Percentiles rank a stretch among this genome's conserved stretches.
Conservation (phyloP, 2,888 invertebrate genomes). For the Seladonia tumulorum region DNA sequence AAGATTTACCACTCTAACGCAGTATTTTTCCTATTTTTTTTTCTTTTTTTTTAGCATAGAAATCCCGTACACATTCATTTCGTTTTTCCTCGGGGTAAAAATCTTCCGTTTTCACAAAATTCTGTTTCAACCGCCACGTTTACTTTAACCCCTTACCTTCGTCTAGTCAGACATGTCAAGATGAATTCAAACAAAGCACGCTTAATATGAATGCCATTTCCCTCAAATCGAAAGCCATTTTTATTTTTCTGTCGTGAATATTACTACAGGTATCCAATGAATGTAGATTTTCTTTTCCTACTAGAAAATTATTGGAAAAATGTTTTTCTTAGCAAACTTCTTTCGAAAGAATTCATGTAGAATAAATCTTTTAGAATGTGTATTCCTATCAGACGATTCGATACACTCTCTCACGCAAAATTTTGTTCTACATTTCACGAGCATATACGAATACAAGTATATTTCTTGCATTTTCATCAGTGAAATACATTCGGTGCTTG, state of each 20-base stretch:
- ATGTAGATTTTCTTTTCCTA: no score
- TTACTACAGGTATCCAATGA: not conserved
- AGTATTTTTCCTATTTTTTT: not conserved
- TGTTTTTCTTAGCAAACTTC: no score
- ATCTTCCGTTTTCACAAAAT: not conserved
- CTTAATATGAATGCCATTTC: no score
- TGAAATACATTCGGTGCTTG: not conserved
- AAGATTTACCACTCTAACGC: not conserved
- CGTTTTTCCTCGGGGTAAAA: not conserved
- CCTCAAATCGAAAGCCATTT: not conserved
- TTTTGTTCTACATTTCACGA: not conserved
- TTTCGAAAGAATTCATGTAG: no score
- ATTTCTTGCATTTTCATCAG: not conserved
- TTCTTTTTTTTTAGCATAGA: not conserved
- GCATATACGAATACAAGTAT: not conserved
- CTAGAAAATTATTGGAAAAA: no score
- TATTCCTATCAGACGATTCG: no score
- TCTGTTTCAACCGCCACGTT: not conserved
- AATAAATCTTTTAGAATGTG: no score
- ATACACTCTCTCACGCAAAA: not conserved
- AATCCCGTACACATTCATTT: not conserved
- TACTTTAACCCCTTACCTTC: not conserved
- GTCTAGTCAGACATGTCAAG: not conserved
- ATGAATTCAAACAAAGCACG: not conserved
- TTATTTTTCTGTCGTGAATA: not conserved